Evolutionary conservation across 2,888 invertebrate genomes (phyloP).

Genomic region (Xylota sylvarum): DNA sequence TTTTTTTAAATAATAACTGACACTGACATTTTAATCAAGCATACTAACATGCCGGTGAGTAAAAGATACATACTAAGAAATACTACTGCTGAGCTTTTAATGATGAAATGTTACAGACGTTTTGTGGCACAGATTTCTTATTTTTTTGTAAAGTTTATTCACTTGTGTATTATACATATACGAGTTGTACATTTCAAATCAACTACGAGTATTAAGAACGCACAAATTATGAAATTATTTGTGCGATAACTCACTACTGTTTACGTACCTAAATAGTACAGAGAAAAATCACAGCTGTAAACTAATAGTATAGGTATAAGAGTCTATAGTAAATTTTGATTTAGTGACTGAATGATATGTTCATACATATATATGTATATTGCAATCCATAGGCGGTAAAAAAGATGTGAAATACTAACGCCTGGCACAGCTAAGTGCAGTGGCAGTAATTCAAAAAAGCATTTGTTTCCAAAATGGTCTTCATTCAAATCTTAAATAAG

Average conservation of each 20-base stretch:
- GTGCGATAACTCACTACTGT: neutral
- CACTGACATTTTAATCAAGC: conserved; percentile 60
- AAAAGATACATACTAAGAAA: neutral
- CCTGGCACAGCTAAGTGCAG: too few relatives aligned
- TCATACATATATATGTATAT: too few relatives aligned
- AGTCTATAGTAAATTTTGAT: too few relatives aligned
- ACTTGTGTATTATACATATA: neutral
- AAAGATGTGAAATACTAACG: too few relatives aligned
- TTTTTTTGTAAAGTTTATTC: conserved; percentile 14
- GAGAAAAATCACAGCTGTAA: neutral
- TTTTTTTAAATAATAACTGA: conserved; percentile 26
- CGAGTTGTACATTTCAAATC: neutral
- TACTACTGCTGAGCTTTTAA: conserved; percentile 9
- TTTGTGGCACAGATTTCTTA: conserved; percentile 32
- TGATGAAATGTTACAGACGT: neutral
- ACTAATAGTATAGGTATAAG: too few relatives aligned
- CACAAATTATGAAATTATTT: neutral
- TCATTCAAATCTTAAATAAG: too few relatives aligned
- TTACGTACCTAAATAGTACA: neutral
- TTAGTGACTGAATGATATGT: too few relatives aligned
- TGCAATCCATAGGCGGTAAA: too few relatives aligned
- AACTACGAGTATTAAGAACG: neutral
- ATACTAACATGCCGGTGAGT: conserved; percentile 27
- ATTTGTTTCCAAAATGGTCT: too few relatives aligned
- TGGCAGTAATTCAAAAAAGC: too few relatives aligned